phyloP scores from a whole-genome alignment of 2,797 vertebrate species.

The Neomorphus geoffroyi region DNA sequence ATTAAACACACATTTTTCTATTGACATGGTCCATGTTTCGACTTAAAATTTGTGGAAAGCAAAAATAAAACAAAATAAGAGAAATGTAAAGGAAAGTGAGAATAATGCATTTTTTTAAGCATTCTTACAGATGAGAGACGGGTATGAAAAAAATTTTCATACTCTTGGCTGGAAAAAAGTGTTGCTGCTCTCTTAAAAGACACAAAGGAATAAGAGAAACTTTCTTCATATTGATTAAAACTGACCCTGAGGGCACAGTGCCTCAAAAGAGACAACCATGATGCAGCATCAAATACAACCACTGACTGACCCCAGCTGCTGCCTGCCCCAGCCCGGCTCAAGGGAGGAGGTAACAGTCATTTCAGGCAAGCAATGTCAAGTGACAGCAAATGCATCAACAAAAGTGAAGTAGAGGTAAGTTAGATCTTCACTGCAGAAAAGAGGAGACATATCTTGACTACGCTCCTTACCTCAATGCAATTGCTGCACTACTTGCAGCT shows the following conservation, averaged over 20 bases:
- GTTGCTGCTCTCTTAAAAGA: background rate
- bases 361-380: background rate
- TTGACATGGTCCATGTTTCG: background rate
- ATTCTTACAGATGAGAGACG: background rate
- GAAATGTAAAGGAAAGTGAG: background rate
- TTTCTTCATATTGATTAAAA: background rate
- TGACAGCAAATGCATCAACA: background rate
- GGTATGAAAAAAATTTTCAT: background rate
- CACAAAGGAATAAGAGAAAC: background rate
- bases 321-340: background rate
- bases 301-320: background rate
- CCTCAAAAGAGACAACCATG: background rate
- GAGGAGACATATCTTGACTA: background rate
- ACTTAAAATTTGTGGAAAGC: background rate
- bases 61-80: background rate
- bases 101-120: background rate
- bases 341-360: accelerated
- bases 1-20: background rate
- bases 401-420: background rate
- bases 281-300: background rate
- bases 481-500: background rate
- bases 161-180: background rate
- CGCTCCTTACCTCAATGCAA: background rate
- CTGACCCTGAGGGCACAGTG: background rate
- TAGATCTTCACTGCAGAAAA: background rate